Base-by-base conservation (phyloP, 2,113 vertebrate genomes). In the Oceanodroma tethys region DNA sequence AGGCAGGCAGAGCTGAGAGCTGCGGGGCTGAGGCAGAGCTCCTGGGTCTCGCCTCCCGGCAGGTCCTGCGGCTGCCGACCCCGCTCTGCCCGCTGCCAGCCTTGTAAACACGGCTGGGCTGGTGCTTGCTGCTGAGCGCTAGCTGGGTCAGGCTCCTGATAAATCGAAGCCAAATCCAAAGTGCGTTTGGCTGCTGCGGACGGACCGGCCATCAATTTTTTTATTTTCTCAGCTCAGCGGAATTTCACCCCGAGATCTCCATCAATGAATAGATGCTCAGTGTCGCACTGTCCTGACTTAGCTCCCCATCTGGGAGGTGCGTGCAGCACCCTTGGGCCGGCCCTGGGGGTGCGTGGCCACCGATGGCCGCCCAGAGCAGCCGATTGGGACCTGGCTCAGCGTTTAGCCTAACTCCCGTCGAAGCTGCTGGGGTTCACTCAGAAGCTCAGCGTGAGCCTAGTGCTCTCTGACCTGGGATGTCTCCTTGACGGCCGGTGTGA, bases 321-420 rank as follows among this genome's bases (percentile, higher is more conserved):
- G 16, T 30, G 72, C 36, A 40, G 36, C 50, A 29, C 13, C 78
- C 68, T 16, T 2, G 5, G 73, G 43, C 18, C 2, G 11, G 47
- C 27, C 42, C 36, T 6, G 74, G 34, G 70, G 48, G 59, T 2
- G 5, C 1, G 16, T 25, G 80, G 29, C 19, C 48, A 5, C 30
- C 1, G 11, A 21, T 2, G 36, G 65, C 27, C 2, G 0, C 30
- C 18, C 86, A 17, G 75, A 45, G 66, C 75, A n/a, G 48, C 29
- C 8, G 36, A 47, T 8, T 13, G n/a, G 62, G 52, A 25, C 23
- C 34, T 27, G 48, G 21, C 55, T 53, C 3, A 4, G 0, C 23
- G 0, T 30, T 15, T 47, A 43, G 21, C 22, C 38, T 3, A 20
- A 2, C 21, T 70, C 68, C 48, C 25, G 0, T 5, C 0, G 3